Evolutionary conservation across 2,888 invertebrate genomes (phyloP).

Genomic region (Cephus runcator): DNA sequence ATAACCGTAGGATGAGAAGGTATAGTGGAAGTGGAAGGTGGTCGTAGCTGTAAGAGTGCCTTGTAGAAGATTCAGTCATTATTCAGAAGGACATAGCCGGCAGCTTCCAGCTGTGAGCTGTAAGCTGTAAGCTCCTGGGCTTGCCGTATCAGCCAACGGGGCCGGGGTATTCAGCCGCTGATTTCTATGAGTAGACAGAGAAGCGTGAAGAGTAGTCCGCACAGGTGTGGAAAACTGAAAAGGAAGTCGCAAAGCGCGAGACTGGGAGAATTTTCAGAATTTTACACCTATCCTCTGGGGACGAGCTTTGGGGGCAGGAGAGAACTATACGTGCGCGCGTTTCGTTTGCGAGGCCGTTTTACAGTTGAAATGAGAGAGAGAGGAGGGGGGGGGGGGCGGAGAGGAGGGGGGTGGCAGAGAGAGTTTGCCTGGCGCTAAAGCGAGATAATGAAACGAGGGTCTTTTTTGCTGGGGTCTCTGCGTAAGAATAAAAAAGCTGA

Average conservation of each 20-base stretch:
- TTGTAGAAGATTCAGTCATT: background rate
- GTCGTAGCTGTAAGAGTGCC: background rate
- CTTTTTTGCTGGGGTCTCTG: slow-evolving; percentile 13
- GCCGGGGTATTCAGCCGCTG: background rate
- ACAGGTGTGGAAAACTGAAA: background rate
- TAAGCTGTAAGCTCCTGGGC: background rate
- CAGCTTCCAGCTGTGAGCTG: background rate
- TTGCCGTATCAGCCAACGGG: background rate
- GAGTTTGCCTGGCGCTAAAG: slow-evolving; percentile 12
- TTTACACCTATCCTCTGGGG: background rate
- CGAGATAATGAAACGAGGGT: slow-evolving; percentile 20
- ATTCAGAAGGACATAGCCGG: background rate
- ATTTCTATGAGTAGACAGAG: background rate
- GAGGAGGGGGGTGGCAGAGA: background rate
- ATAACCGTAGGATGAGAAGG: background rate
- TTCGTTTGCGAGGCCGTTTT: background rate
- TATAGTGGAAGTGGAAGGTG: background rate
- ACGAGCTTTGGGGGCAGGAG: background rate
- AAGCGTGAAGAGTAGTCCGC: background rate
- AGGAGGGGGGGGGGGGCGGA: background rate
- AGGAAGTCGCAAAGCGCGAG: background rate
- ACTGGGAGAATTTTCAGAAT: background rate
- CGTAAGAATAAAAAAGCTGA: background rate
- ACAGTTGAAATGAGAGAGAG: background rate
- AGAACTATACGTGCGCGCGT: background rate